Evolutionary conservation across 2,797 vertebrate species (phyloP).

Genomic region (Fistularia tabacaria): DNA sequence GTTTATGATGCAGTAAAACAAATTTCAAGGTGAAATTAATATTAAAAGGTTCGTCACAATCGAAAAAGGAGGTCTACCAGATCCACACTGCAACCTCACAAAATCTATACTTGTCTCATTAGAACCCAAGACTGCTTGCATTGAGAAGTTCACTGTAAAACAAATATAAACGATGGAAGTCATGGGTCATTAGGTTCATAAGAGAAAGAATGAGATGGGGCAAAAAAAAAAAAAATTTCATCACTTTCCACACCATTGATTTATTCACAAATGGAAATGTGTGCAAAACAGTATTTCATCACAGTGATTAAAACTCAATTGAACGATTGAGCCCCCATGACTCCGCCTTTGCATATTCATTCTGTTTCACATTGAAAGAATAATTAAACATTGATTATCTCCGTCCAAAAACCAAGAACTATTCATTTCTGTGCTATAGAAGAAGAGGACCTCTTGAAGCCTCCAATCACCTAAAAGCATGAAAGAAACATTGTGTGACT

Average conservation of each 20-base stretch:
- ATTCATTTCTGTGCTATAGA: slow-evolving; percentile 31
- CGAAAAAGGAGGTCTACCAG: slow-evolving; percentile 4
- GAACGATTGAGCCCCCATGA: slow-evolving; percentile 31
- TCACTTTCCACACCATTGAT: slow-evolving; percentile 46
- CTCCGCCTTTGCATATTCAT: slow-evolving; percentile 56
- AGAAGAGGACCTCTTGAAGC: slow-evolving; percentile 14
- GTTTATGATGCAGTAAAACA: slow-evolving; percentile 27
- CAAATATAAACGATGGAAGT: slow-evolving; percentile 32
- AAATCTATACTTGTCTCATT: slow-evolving; percentile 42
- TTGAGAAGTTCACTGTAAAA: slow-evolving; percentile 40
- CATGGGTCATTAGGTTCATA: slow-evolving; percentile 24
- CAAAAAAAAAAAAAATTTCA: slow-evolving; percentile 14
- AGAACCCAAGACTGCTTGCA: slow-evolving; percentile 22
- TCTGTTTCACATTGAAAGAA: slow-evolving; percentile 43
- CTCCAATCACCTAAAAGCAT: slow-evolving; percentile 9
- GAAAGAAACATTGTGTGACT: slow-evolving; percentile 18
- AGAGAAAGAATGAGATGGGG: not conserved
- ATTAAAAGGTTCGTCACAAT: slow-evolving; percentile 32
- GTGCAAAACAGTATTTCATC: slow-evolving; percentile 53
- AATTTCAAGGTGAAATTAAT: slow-evolving; percentile 46
- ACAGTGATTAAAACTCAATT: slow-evolving; percentile 55
- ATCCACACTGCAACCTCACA: slow-evolving; percentile 19
- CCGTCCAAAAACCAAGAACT: slow-evolving; percentile 18
- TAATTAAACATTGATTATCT: slow-evolving; percentile 64
- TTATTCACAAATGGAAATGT: slow-evolving; percentile 46